Base-by-base conservation (phyloP, 2,797 vertebrate species). In the Lacerta bilineata region DNA sequence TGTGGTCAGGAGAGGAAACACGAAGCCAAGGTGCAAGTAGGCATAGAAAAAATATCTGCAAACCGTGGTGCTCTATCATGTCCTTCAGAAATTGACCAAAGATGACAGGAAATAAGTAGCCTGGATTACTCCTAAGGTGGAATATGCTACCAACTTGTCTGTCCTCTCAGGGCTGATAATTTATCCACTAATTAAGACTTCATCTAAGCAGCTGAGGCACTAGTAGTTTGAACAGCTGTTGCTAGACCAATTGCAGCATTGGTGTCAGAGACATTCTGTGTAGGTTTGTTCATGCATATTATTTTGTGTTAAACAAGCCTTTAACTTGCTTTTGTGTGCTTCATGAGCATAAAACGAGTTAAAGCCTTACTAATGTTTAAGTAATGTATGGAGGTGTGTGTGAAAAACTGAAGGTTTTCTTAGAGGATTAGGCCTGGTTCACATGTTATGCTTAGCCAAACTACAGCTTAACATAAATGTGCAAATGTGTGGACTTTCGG, bases 151-250 rank as follows among this genome's bases (percentile, higher is more conserved):
- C 13, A 36, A 75, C 25, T 76, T 9, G 29, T 36, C 43, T 33
- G 27, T 64, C 39, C 11, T 75, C 0, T 80, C 87, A 61, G 50
- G 80, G 50, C 66, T 88, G 88, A 89, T 76, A 71, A 71, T 88
- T 81, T 11, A 64, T 76, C 8, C 17, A 61, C n/a, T 64, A 39
- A 68, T 59, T 76, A 76, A 61, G 71, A 59, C 15, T 41, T 84
- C 36, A 74, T 17, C 83, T 55, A 18, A 50, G 10, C 4, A 72
- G 46, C 33, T 33, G 82, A 72, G 20, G 36, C 17, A 77, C 6
- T 78, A 23, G 27, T 13, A 66, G 29, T 78, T 78, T 8, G 50
- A 41, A 20, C 64, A 41, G 59, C 61, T 68, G 17, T 77, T 85
- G 39, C 27, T 39, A 77, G 18, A 59, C 41, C n/a, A 18, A 4